Conservation (phyloP, 2,113 vertebrate genomes). For the Anser cygnoides region DNA sequence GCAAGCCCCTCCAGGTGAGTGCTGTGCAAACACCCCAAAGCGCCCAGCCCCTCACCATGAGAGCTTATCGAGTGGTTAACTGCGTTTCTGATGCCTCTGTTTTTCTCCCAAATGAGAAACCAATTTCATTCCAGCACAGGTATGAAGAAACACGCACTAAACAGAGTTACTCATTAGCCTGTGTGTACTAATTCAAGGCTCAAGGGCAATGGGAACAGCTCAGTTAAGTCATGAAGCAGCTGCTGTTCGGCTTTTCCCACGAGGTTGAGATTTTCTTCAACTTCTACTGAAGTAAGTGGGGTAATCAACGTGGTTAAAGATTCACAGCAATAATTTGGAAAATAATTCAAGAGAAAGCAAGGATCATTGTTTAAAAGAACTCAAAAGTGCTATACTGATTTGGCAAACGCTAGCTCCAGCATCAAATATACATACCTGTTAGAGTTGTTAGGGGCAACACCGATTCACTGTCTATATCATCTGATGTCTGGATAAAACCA, state of each 20-base stretch:
- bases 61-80: not conserved
- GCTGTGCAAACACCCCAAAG: not conserved
- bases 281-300: not conserved
- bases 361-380: not conserved
- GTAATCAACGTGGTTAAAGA: not conserved
- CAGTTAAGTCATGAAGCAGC: not conserved
- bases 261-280: not conserved
- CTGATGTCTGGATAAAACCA: constrained; percentile 89
- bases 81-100: not conserved
- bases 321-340: not conserved
- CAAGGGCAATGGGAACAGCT: not conserved
- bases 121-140: not conserved
- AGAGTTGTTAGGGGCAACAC: constrained; percentile 87
- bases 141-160: not conserved
- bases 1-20: not conserved
- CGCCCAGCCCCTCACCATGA: not conserved
- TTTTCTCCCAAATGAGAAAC: not conserved
- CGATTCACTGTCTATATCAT: constrained; percentile 83
- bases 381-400: not conserved
- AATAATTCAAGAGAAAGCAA: not conserved
- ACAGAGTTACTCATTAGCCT: not conserved
- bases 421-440: constrained; percentile 73
- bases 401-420: not conserved
- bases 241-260: not conserved
- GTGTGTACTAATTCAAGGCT: not conserved